Evolutionary conservation across 2,797 vertebrate genomes (phyloP), one percentile per base, ranked within the genome.

Genomic region (Pristis pectinata): DNA sequence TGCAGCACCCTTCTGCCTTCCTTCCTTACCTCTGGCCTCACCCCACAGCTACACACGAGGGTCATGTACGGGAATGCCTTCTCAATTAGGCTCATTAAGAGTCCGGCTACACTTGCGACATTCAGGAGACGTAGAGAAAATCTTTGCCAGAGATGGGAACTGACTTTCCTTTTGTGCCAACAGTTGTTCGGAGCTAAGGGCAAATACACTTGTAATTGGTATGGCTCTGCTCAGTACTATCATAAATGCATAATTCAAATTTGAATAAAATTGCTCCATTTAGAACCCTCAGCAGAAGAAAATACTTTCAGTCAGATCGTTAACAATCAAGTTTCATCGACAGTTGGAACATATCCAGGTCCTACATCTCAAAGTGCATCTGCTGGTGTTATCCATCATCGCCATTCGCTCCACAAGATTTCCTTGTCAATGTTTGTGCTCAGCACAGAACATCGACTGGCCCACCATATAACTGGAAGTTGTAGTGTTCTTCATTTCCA

Each of bases 281-380:
- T 72, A 22, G n/a, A 70, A 70, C 24, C 61, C 22, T 70, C 22
- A 93, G 19, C 41, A 72, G 17, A 8, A 93, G 41, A 93, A 93
- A 72, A 93, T 93, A 70, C 30, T 93, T 93, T 93, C 91, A 93
- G 22, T 70, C 24, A 93, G 67, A 49, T 93, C 24, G 27, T 93
- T 93, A 72, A 41, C 67, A 93, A 15, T 49, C 93, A 19, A 93
- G 91, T 44, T 15, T 37, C 11, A 24, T 13, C 30, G 64, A 27
- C 37, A 72, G 67, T 72, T 93, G 91, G 24, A 91, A 49, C 9
- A 22, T 27, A 67, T 93, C 67, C 91, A 72, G 72, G 67, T 27
- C 41, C 24, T 72, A 8, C 64, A 70, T 37, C 67, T 93, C 91
- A 93, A 93, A 93, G 91, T 70, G 61, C 64, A 72, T 44, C 37